Conservation (phyloP, 2,888 invertebrate species). For the Azorinus chamasolen region DNA sequence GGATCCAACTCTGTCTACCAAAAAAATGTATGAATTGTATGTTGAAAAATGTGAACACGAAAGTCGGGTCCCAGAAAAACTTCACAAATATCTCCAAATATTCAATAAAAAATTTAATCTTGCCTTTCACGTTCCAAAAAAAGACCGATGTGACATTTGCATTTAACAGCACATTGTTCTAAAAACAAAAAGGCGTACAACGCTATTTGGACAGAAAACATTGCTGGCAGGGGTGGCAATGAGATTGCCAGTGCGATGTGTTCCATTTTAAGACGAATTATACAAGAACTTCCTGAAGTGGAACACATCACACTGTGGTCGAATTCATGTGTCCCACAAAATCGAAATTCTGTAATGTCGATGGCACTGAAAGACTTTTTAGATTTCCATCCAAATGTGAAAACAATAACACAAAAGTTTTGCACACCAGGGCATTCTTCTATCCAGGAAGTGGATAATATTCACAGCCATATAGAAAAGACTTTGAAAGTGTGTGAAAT, state of each 20-base stretch:
- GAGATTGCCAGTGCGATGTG: constrained; percentile 37
- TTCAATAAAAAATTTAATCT: constrained; percentile 51
- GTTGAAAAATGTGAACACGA: constrained; percentile 25
- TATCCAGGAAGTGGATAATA: constrained; percentile 24
- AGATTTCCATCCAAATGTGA: neutral
- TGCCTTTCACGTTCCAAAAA: constrained; percentile 37
- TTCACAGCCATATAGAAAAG: constrained; percentile 12
- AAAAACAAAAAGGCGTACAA: constrained; percentile 26
- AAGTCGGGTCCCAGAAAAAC: constrained; percentile 8
- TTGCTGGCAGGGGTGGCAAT: constrained; percentile 21
- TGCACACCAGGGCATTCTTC: constrained; percentile 29
- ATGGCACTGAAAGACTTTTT: constrained; percentile 29
- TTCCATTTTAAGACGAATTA: constrained; percentile 10
- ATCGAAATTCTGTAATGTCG: constrained; percentile 25
- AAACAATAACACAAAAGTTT: constrained; percentile 26
- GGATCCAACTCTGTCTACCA: constrained; percentile 27
- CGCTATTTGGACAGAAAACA: constrained; percentile 5
- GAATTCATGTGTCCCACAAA: constrained; percentile 36
- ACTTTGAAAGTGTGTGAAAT: neutral
- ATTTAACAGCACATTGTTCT: too few species aligned
- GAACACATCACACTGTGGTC: constrained; percentile 28
- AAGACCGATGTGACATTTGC: constrained; percentile 29
- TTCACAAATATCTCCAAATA: constrained; percentile 27
- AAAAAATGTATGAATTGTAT: constrained; percentile 48
- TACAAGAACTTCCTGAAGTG: constrained; percentile 13